These are phyloP conservation scores for Luscinia luscinia DNA, from an alignment of 2,797 vertebrate species.

Conservation along the genomic window DNA sequence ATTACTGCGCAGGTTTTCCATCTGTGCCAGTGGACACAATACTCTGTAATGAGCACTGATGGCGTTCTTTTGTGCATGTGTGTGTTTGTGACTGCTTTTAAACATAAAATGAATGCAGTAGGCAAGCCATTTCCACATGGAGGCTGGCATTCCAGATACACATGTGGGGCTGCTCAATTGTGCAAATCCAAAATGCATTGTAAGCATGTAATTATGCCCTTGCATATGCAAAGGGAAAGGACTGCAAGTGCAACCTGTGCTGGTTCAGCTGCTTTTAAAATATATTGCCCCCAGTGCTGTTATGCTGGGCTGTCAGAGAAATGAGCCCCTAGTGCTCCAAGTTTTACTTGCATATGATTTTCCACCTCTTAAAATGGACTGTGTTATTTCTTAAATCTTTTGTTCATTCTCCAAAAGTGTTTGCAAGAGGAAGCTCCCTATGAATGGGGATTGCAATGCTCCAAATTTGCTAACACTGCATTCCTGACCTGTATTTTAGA, in stretches of 20 bases:
- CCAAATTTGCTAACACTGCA: not conserved
- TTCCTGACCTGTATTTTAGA: not conserved
- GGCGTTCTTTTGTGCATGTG: constrained; percentile 13
- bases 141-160: not conserved
- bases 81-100: constrained; percentile 20
- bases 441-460: not conserved
- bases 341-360: not conserved
- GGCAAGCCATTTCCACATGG: constrained; percentile 11
- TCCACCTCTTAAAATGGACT: not conserved
- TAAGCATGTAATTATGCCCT: not conserved
- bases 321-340: not conserved
- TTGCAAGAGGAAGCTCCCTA: not conserved
- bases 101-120: constrained; percentile 13
- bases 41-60: constrained; percentile 34
- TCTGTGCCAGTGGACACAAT: constrained; percentile 46
- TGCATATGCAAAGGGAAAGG: not conserved
- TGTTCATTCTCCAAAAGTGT: not conserved
- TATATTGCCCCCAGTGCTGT: not conserved
- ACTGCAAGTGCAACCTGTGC: not conserved
- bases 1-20: constrained; percentile 27
- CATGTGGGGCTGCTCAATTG: not conserved
- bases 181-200: not conserved
- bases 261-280: not conserved
- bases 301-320: not conserved
- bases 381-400: not conserved